Evolutionary conservation across 2,888 invertebrate species (phyloP), one percentile per base, ranked within the genome.

Genomic region (Amphipyra berbera): DNA sequence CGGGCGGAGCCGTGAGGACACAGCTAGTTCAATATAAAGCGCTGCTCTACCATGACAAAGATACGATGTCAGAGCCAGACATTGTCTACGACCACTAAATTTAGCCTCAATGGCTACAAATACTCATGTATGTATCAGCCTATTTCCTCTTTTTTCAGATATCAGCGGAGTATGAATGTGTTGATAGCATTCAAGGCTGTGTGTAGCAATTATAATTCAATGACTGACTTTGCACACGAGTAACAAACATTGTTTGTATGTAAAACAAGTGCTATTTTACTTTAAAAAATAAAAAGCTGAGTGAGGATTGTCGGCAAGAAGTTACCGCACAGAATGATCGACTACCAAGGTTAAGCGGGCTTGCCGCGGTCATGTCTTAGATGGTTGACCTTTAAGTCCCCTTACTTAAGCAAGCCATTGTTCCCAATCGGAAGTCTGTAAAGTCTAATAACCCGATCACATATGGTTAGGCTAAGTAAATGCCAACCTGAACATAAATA

Each of bases 181-280:
- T 27, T 74, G 62, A 54, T 70, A 68, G 21, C 48, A 53, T 33
- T 40, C 45, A 49, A 68, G 53, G 42, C 12, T 64, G 21, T 46
- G 15, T 65, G 33, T 37, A 42, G 38, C 49, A 54, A 57, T 21
- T 21, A 21, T 14, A 62, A 74, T 68, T 70, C 75, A 74, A 58
- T 55, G 54, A 58, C 70, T 68, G 49, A 37, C 40, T 12, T 33
- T 40, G 27, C 37, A 42, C 9, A 48, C 7, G 10, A 12, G 45
- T 15, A 54, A 64, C 0, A 10, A 35, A 46, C 33, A 54, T 50
- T 21, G 12, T 53, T 55, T 14, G 9, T 53, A 50, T 42, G 13
- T 63, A 40, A 21, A 33, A 33, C 10, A 45, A 46, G 8, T 38
- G n/a, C 4, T n/a, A 13, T 14, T 42, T 42, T 15, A 41, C 14